Base-by-base conservation (phyloP, 2,888 invertebrate species). In the Rapana venosa region DNA sequence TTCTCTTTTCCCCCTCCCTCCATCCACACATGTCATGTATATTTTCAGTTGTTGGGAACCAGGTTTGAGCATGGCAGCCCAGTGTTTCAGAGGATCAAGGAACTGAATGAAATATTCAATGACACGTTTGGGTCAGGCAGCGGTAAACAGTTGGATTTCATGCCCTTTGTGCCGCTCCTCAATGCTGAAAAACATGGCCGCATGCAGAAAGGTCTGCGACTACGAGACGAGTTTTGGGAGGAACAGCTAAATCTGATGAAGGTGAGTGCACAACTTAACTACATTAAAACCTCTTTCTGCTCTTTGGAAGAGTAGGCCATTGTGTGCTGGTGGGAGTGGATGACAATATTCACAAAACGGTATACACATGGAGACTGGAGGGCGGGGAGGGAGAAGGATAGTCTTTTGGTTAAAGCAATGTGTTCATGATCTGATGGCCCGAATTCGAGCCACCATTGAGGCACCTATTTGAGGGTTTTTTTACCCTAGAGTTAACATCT, bases 41-140 rank as follows among this genome's bases (percentile, higher is more conserved):
- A 35, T 8, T 83, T 83, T 83, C 92, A 94, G 94, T 91, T 93
- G 15, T 85, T 94, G n/a, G 93, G 93, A n/a, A 91, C 88, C 26
- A 90, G 92, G 13, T 88, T 94, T 2, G 91, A 92, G 5, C 91
- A 91, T n/a, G 87, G 88, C 0, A 92, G 92, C 66, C 77, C 85
- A 15, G 92, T 92, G 26, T 91, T 93, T 30, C 87, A 92, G 56
- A 87, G 87, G 70, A 90, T 94, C n/a, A 92, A 93, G 86, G 90
- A 92, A 36, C 92, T 94, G 35, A 93, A 93, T 84, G 81, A 87
- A 17, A 89, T 94, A 74, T 94, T 94, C 88, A 94, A 94, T 81
- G 93, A 93, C 70, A 91, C 92, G n/a, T 94, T 94, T 91, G 94
- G 94, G 11, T 92, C 94, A 1, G 94, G 94, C 15, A 90, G 90